phyloP scores from a whole-genome alignment of 2,113 vertebrate genomes.

The Alaudala cheleensis region DNA sequence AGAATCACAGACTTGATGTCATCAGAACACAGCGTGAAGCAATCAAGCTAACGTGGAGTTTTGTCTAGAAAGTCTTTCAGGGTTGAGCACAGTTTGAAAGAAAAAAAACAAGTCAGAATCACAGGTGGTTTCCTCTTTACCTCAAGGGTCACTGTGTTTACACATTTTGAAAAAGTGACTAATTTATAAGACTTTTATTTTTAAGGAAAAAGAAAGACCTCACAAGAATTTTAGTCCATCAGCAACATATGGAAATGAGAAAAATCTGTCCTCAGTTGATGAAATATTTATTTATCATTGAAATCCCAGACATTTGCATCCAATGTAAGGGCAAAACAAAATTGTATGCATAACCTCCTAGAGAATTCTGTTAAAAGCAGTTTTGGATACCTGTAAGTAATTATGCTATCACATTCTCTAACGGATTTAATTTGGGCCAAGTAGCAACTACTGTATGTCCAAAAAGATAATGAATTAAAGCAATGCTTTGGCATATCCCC shows the following conservation, averaged over 20 bases:
- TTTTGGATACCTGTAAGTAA: constrained; percentile 77
- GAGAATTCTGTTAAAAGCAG: constrained; percentile 68
- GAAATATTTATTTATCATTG: constrained; percentile 62
- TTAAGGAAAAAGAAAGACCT: constrained; percentile 25
- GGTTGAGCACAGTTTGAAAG: not conserved
- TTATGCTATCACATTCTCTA: constrained; percentile 76
- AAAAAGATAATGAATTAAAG: constrained; percentile 83
- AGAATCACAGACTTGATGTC: not conserved
- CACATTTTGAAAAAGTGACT: constrained; percentile 9
- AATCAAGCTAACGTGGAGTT: constrained; percentile 46
- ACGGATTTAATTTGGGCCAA: constrained; percentile 76
- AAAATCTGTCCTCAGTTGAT: constrained; percentile 31
- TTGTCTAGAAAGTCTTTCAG: constrained; percentile 2
- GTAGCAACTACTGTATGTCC: constrained; percentile 73
- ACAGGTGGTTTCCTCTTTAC: constrained; percentile 1
- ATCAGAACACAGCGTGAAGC: not conserved
- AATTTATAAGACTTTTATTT: not conserved
- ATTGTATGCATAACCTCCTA: constrained; percentile 57
- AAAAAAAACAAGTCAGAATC: not conserved
- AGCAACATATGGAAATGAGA: constrained; percentile 32
- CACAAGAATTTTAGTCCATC: constrained; percentile 7
- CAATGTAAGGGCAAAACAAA: constrained; percentile 51
- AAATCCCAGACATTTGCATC: constrained; percentile 62
- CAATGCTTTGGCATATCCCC: constrained; percentile 73
- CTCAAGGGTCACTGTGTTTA: not conserved